phyloP scores from a whole-genome alignment of 1,140 invertebrate genomes.

The Cylas formicarius region DNA sequence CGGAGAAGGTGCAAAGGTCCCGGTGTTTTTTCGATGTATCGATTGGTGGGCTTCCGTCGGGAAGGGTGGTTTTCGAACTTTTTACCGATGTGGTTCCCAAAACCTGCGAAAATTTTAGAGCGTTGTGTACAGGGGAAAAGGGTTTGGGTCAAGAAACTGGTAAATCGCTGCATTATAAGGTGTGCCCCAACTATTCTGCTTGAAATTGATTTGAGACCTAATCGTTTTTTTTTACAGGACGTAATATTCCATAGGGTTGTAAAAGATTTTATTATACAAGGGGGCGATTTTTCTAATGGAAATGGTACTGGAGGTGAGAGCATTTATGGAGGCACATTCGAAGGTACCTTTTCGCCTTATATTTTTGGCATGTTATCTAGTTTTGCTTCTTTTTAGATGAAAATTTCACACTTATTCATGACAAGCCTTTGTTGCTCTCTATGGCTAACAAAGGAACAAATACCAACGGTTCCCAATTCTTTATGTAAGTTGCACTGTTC shows the following conservation, averaged over 20 bases:
- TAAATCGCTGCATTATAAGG: constrained; percentile 68
- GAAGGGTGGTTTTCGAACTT: constrained; percentile 89
- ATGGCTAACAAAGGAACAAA: constrained; percentile 97
- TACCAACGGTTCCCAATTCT: constrained; percentile 98
- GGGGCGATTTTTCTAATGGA: constrained; percentile 78
- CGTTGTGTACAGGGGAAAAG: constrained; percentile 84
- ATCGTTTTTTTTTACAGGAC: constrained; percentile 53
- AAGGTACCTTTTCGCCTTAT: constrained; percentile 62
- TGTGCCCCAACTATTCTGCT: constrained; percentile 23
- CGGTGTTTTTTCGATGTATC: constrained; percentile 87
- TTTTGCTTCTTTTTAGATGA: constrained; percentile 72
- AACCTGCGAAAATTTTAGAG: constrained; percentile 90
- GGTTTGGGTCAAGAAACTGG: constrained; percentile 65
- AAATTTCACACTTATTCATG: constrained; percentile 84
- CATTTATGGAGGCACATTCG: constrained; percentile 83
- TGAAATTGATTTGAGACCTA: not conserved
- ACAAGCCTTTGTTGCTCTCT: constrained; percentile 76
- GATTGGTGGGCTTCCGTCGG: constrained; percentile 78
- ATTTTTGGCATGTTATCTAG: too few species aligned
- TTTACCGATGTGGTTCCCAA: constrained; percentile 89
- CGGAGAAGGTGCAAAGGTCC: constrained; percentile 42
- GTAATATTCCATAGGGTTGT: constrained; percentile 86
- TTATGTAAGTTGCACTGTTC: too few species aligned
- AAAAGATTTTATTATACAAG: constrained; percentile 88
- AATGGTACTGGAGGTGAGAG: constrained; percentile 90